Percentiles rank a stretch among this genome's conserved stretches.
These are phyloP conservation scores for Epinotia brunnichana DNA, from an alignment of 2,888 invertebrate species.

Conservation along the genomic window DNA sequence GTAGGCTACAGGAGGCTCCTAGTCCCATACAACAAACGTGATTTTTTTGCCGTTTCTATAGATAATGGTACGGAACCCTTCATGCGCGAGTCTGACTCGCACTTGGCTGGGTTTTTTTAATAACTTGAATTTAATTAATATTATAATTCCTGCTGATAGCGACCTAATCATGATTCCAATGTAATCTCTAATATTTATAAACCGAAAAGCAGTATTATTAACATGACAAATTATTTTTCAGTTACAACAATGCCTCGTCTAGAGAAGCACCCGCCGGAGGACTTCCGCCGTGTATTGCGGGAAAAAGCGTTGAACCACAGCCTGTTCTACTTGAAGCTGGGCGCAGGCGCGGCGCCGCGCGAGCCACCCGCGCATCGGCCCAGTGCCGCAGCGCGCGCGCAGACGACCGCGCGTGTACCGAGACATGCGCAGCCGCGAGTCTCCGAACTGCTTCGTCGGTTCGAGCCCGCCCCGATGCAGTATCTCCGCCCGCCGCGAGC, in stretches of 20 bases:
- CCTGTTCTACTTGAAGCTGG: slow-evolving; percentile 78
- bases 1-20: no score
- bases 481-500: slow-evolving; percentile 77
- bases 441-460: slow-evolving; percentile 73
- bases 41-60: no score
- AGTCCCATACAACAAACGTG: no score
- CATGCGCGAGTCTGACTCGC: no score
- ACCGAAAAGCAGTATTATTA: not conserved
- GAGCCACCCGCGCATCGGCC: slow-evolving; percentile 54
- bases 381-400: slow-evolving; percentile 74
- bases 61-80: no score
- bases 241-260: slow-evolving; percentile 71
- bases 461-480: slow-evolving; percentile 79
- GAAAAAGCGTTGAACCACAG: slow-evolving; percentile 81
- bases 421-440: slow-evolving; percentile 75
- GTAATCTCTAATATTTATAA: not conserved
- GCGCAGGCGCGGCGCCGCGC: slow-evolving; percentile 56
- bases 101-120: no score
- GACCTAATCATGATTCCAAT: not conserved
- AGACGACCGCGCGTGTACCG: slow-evolving; percentile 68
- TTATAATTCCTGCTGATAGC: no score
- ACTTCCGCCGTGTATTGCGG: slow-evolving; percentile 78
- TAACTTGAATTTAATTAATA: no score
- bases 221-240: slow-evolving; percentile 36
- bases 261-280: slow-evolving; percentile 71